These are phyloP conservation scores for Scaptomyza pallida DNA, from an alignment of 1,140 invertebrate genomes.

Conservation along the genomic window DNA sequence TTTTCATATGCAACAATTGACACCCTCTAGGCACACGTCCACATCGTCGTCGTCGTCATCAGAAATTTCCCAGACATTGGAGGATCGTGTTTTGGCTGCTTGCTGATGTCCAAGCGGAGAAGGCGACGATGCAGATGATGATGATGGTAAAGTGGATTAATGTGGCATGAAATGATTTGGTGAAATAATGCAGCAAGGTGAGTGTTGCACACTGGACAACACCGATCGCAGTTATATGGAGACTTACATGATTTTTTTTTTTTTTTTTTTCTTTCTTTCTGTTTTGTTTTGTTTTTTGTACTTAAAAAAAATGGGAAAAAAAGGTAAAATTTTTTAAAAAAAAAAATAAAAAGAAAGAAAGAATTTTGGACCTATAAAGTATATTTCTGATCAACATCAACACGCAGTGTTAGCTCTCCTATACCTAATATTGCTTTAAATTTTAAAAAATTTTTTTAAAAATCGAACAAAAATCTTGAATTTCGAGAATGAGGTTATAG, in stretches of 20 bases:
- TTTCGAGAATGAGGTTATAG: no score
- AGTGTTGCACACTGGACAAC: conserved; percentile 48
- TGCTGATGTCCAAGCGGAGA: conserved; percentile 46
- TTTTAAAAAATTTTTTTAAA: no score
- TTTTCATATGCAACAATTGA: conserved; percentile 80
- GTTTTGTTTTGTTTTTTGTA: no score
- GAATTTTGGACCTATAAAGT: no score
- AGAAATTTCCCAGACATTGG: conserved; percentile 67
- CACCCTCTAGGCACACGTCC: conserved; percentile 81
- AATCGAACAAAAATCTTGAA: no score
- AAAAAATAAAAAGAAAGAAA: no score
- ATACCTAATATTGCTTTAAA: no score
- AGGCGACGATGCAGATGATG: conserved; percentile 52
- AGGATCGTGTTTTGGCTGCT: conserved; percentile 28
- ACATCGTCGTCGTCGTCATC: conserved; percentile 47
- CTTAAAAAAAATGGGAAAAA: no score
- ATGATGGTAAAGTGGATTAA: conserved; percentile 82
- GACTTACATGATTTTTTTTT: background rate
- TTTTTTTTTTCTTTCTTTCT: no score
- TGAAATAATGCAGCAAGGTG: conserved; percentile 75
- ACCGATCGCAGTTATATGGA: conserved; percentile 14
- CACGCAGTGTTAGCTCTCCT: conserved; percentile 60
- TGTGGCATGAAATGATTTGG: conserved; percentile 82
- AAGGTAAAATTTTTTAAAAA: no score
- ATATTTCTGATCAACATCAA: conserved; percentile 59